Evolutionary conservation across 2,888 invertebrate species (phyloP).

Genomic region (Melangyna quadrimaculata): DNA sequence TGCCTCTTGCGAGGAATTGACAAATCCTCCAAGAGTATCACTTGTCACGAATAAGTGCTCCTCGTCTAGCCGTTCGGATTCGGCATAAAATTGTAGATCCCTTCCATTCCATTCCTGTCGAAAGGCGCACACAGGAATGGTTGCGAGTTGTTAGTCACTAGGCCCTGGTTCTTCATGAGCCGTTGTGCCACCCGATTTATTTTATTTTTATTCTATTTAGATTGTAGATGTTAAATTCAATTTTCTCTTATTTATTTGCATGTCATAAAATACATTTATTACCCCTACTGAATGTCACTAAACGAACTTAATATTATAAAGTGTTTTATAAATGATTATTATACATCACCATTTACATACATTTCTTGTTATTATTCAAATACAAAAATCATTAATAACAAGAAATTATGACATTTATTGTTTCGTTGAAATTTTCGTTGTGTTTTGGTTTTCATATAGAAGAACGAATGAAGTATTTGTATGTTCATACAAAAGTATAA

Average conservation of each 20-base stretch:
- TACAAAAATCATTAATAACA: constrained; percentile 24
- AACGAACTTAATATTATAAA: constrained; percentile 12
- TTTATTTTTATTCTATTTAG: too few relatives aligned
- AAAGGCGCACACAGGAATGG: too few relatives aligned
- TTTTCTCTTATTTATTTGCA: constrained; percentile 3
- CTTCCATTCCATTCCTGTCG: too few relatives aligned
- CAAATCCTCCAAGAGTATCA: too few relatives aligned
- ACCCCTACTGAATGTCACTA: constrained; percentile 13
- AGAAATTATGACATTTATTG: constrained; percentile 47
- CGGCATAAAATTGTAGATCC: too few relatives aligned
- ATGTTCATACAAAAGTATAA: neutral
- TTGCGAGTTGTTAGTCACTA: too few relatives aligned
- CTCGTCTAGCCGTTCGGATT: too few relatives aligned
- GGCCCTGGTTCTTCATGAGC: too few relatives aligned
- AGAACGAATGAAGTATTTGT: neutral
- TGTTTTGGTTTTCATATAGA: neutral
- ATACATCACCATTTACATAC: neutral
- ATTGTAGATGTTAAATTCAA: neutral
- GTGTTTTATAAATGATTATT: constrained; percentile 21
- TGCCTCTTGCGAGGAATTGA: too few relatives aligned
- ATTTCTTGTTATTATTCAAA: constrained; percentile 10
- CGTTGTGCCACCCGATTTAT: too few relatives aligned
- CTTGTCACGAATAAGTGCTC: too few relatives aligned
- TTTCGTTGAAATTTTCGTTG: neutral
- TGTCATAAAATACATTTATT: constrained; percentile 34